Conservation (phyloP, 2,797 vertebrate genomes). For the Podarcis siculus region DNA sequence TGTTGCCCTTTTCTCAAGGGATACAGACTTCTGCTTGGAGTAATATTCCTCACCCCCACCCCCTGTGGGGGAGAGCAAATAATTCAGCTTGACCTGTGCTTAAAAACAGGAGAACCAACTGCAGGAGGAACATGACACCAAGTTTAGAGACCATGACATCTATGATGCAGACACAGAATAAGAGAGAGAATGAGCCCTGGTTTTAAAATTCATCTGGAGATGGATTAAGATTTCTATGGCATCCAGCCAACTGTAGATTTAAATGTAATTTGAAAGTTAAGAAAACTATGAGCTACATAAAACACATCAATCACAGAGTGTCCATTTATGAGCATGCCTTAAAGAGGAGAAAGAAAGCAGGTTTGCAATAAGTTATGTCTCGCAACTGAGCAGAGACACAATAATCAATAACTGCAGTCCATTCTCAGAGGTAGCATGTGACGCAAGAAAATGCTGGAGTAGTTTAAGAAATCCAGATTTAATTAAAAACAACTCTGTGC, state of each 20-base stretch:
- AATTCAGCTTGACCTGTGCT: too few species aligned
- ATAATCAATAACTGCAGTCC: constrained; percentile 29
- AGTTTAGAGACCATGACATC: neutral
- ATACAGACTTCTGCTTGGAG: neutral
- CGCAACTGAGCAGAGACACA: constrained; percentile 31
- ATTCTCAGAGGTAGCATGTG: constrained; percentile 18
- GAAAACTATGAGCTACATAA: constrained; percentile 48
- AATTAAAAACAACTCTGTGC: constrained; percentile 52
- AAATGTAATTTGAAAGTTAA: constrained; percentile 43
- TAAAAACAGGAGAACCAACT: neutral
- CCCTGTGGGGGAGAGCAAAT: neutral
- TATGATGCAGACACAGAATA: neutral
- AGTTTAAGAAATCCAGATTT: constrained; percentile 46
- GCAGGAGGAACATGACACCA: neutral
- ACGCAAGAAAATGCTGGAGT: constrained; percentile 32
- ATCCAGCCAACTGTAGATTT: constrained; percentile 52
- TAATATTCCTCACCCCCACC: fast-evolving
- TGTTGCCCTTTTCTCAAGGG: neutral
- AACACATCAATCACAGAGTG: constrained; percentile 38
- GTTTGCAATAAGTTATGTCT: constrained; percentile 42
- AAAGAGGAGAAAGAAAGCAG: constrained; percentile 39
- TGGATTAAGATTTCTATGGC: constrained; percentile 45
- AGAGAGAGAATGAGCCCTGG: constrained; percentile 8
- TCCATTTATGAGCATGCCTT: constrained; percentile 42
- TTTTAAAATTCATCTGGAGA: constrained; percentile 41